These are phyloP conservation scores for Alauda arvensis DNA, from an alignment of 2,797 vertebrate genomes.

Conservation along the genomic window DNA sequence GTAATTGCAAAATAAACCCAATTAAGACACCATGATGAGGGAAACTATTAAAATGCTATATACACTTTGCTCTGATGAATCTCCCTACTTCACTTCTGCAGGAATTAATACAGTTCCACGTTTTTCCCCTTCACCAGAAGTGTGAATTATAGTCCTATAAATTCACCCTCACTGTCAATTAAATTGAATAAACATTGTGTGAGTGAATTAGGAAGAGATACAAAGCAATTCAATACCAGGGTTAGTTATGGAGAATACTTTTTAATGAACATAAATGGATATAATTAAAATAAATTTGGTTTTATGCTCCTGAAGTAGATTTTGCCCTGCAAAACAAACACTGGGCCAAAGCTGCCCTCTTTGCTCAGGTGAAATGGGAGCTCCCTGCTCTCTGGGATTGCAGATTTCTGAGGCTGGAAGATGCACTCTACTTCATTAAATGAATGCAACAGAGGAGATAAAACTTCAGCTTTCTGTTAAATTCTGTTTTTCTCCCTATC, in stretches of 20 bases:
- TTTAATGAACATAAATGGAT: conserved; percentile 45
- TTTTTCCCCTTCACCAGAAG: not conserved
- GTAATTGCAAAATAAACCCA: conserved; percentile 21
- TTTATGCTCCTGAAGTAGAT: not conserved
- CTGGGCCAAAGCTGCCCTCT: not conserved
- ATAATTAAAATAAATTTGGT: conserved; percentile 42
- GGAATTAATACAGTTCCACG: not conserved
- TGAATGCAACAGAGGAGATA: not conserved
- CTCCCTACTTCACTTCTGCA: not conserved
- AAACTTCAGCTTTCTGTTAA: not conserved
- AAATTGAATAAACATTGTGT: conserved; percentile 49
- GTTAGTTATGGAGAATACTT: conserved; percentile 14
- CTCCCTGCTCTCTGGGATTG: not conserved
- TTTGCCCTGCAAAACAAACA: not conserved
- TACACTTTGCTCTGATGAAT: conserved; percentile 6
- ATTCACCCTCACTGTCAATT: conserved; percentile 41
- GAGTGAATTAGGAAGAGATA: conserved; percentile 39
- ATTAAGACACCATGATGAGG: conserved; percentile 11
- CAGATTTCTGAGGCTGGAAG: not conserved
- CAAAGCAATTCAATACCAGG: conserved; percentile 42
- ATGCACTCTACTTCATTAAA: not conserved
- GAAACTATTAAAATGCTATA: conserved; percentile 21
- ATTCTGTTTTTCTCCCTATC: not conserved
- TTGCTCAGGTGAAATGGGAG: not conserved
- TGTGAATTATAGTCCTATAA: conserved; percentile 31